Base-by-base conservation (phyloP, 2,888 invertebrate species). In the Himalopsyche tibetana region DNA sequence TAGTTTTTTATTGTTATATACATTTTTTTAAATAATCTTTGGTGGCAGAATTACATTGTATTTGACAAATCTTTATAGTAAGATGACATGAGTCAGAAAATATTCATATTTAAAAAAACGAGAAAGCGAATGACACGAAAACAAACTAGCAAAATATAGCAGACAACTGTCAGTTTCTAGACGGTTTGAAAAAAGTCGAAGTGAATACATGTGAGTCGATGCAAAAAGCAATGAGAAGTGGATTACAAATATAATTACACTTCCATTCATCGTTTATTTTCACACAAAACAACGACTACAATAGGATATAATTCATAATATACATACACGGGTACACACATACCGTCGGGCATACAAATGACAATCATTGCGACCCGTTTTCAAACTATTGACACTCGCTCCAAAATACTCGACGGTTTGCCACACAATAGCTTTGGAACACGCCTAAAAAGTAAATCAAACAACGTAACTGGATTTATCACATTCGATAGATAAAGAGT, bases 181-280 rank as follows among this genome's bases (percentile, higher is more conserved):
- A 45, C 80, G n/a, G 80, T 45, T 80, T 80, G 15, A 12, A 80
- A 80, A 80, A 80, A 80, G 9, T 45, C 80, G n/a, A 80, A 80
- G 28, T 45, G 28, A n/a, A 80, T 51, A 42, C 51, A 42, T 51
- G 42, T 17, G 28, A 80, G 28, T 36, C 9, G 6, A 45, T 28
- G 17, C 15, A 80, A 82, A 42, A 42, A 82, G 28, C 82, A 82
- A 45, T 45, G 42, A 55, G 36, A 55, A 83, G 83, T 82, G 17
- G 83, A 28, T 80, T 56, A 56, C 82, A 85, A 85, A 83, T 69
- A 40, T 63, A 81, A 69, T 80, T 83, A 55, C 69, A 83, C 86
- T 69, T 81, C 86, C 86, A 86, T 86, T 86, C 83, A 86, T 86
- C 80, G 86, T 86, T 86, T 83, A 83, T 86, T 86, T 86, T 83